Evolutionary conservation across 2,113 vertebrate genomes (phyloP), one percentile per base, ranked within the genome.

Genomic region (Ictidomys tridecemlineatus): DNA sequence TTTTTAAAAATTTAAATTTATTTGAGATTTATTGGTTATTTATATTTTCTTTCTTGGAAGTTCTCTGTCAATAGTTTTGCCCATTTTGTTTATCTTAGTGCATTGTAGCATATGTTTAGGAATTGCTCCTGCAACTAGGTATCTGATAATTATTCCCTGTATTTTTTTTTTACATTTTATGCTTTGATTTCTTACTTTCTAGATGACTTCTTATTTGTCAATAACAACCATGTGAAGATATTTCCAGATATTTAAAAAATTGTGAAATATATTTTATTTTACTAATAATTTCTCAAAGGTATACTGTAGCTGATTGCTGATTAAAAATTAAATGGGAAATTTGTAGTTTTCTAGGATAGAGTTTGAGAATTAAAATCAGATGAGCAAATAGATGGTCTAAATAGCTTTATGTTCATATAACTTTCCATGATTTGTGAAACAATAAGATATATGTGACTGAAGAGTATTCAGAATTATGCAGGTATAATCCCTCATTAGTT

Each of bases 211-310:
- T 42, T 58, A 37, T 79, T 65, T 42, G 4, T 67, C 28, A 28
- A 8, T 72, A 93, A 77, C 1, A 63, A 48, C 39, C 51, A 61
- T 32, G 20, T 67, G 32, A 51, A 93, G 74, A 70, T 13, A 83
- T 32, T 89, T 93, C 14, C 7, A 58, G 22, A 82, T 78, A 82
- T 45, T 90, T 90, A 77, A 39, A 32, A 30, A 28, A 77, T 89
- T 89, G 37, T 14, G 85, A 93, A 86, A 72, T 30, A 84, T 48
- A 58, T 56, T 63, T 22, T 8, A 42, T 76, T 85, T 82, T 51
- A 63, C n/a, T 87, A 93, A 87, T 85, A 96, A 78, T 56, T 91
- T 20, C 37, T 83, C 5, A n/a, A 78, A 90, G 30, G 7, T 65
- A 2, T 51, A 39, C 4, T 70, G 0, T 67, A 77, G 24, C 11